Evolutionary conservation across 2,113 vertebrate species (phyloP).

Genomic region (Corythoichthys intestinalis): DNA sequence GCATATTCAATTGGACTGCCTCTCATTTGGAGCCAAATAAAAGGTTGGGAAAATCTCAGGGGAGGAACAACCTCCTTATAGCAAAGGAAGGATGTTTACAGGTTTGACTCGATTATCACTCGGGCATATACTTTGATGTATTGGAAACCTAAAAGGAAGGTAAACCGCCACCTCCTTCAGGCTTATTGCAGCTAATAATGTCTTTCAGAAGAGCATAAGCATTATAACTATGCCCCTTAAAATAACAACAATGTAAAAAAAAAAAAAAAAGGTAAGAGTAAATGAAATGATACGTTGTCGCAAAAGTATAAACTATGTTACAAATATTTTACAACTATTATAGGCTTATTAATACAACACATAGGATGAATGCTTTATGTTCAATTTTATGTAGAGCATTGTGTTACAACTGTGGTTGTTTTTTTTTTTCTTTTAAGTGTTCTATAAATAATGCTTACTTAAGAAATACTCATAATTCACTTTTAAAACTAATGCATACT

Average conservation of each 20-base stretch:
- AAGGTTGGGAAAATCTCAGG: slow-evolving; percentile 32
- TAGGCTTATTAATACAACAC: no score
- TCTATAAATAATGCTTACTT: no score
- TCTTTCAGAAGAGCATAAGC: slow-evolving; percentile 14
- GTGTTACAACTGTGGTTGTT: neutral
- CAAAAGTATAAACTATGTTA: neutral
- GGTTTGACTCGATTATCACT: slow-evolving; percentile 22
- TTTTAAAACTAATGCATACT: no score
- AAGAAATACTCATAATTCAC: no score
- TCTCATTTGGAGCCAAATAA: slow-evolving; percentile 20
- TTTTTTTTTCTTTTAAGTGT: neutral
- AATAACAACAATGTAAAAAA: slow-evolving; percentile 3
- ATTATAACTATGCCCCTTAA: slow-evolving; percentile 8
- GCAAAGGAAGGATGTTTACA: slow-evolving; percentile 33
- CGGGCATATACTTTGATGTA: slow-evolving; percentile 25
- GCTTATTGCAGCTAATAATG: slow-evolving; percentile 17
- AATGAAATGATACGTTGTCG: neutral
- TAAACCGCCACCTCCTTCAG: slow-evolving; percentile 20
- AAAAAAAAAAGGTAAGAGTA: neutral
- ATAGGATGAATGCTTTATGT: neutral
- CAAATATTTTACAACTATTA: neutral
- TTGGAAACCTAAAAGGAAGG: slow-evolving; percentile 27
- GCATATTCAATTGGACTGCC: slow-evolving; percentile 1
- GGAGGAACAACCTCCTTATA: slow-evolving; percentile 24
- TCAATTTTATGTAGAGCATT: neutral